phyloP scores from a whole-genome alignment of 2,888 invertebrate genomes.

The Netelia melanura region DNA sequence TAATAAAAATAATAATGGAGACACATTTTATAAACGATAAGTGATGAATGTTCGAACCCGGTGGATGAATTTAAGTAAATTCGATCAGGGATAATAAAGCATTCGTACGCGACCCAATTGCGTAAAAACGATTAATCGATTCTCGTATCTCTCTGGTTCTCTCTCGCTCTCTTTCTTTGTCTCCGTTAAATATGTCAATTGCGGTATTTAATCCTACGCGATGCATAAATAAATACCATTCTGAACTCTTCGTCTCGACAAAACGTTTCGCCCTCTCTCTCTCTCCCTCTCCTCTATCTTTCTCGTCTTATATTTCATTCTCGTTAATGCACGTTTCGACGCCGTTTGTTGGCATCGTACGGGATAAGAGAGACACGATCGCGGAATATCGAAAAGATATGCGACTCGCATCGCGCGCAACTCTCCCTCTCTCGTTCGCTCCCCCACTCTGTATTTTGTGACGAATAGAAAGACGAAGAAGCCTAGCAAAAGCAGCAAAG shows the following conservation, averaged over 20 bases:
- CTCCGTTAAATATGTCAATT: slow-evolving; percentile 21
- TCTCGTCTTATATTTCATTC: slow-evolving; percentile 13
- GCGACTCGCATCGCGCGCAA: slow-evolving; percentile 50
- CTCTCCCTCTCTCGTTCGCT: slow-evolving; percentile 22
- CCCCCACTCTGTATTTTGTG: slow-evolving; percentile 33
- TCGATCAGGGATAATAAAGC: not conserved
- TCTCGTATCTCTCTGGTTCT: slow-evolving; percentile 2
- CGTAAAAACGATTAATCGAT: slow-evolving; percentile 10
- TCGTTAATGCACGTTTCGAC: slow-evolving; percentile 14
- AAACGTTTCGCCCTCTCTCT: slow-evolving; percentile 7
- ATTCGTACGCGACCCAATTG: slow-evolving; percentile 31
- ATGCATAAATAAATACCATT: slow-evolving; percentile 47
- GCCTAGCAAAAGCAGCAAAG: slow-evolving; percentile 34
- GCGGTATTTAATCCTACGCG: slow-evolving; percentile 33
- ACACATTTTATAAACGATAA: too few relatives aligned
- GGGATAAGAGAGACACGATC: slow-evolving; percentile 41
- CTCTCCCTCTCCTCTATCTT: not conserved
- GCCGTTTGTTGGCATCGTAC: slow-evolving; percentile 31
- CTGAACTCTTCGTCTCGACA: slow-evolving; percentile 26
- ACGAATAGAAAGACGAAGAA: slow-evolving; percentile 53
- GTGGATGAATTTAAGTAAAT: too few relatives aligned
- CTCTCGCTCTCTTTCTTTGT: not conserved
- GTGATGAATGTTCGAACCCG: too few relatives aligned
- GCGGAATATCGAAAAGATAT: slow-evolving; percentile 59
- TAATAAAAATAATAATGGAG: too few relatives aligned